phyloP scores from a whole-genome alignment of 2,888 invertebrate species.

The Watsonalla binaria region DNA sequence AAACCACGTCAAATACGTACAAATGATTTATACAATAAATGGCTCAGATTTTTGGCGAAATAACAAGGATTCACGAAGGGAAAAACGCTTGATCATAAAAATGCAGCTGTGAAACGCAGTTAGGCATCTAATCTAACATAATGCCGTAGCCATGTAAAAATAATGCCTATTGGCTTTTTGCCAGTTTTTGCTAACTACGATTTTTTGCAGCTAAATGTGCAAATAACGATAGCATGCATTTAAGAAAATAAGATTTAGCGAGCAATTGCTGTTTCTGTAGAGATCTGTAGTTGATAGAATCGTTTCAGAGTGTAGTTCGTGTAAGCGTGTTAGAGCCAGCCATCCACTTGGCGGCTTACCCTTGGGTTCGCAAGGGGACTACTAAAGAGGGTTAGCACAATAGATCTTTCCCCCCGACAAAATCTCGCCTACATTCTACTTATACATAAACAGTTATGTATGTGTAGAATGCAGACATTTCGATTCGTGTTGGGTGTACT shows the following conservation, averaged over 20 bases:
- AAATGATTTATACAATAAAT: too few species aligned
- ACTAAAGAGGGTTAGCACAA: slow-evolving; percentile 71
- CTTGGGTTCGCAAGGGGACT: slow-evolving; percentile 50
- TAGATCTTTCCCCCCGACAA: slow-evolving; percentile 59
- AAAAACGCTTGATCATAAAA: too few species aligned
- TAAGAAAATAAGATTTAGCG: slow-evolving; percentile 2
- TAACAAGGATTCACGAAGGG: too few species aligned
- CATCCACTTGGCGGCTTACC: slow-evolving; percentile 50
- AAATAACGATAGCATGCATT: slow-evolving; percentile 3
- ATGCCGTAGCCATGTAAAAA: too few species aligned
- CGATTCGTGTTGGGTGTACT: background rate
- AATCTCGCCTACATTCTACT: slow-evolving; percentile 42
- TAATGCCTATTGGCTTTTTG: too few species aligned
- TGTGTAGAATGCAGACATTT: too few species aligned
- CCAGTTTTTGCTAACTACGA: too few species aligned
- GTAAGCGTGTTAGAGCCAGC: slow-evolving; percentile 44
- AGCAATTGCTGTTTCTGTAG: slow-evolving; percentile 2
- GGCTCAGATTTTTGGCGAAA: too few species aligned
- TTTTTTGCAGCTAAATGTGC: background rate
- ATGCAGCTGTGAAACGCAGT: too few species aligned
- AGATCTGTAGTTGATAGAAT: slow-evolving; percentile 23
- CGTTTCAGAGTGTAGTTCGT: slow-evolving; percentile 36
- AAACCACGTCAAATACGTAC: too few species aligned
- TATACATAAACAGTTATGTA: slow-evolving; percentile 9
- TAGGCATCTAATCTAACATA: too few species aligned